phyloP scores from a whole-genome alignment of 2,888 invertebrate genomes.

The Cryptocheilus praepositus region DNA sequence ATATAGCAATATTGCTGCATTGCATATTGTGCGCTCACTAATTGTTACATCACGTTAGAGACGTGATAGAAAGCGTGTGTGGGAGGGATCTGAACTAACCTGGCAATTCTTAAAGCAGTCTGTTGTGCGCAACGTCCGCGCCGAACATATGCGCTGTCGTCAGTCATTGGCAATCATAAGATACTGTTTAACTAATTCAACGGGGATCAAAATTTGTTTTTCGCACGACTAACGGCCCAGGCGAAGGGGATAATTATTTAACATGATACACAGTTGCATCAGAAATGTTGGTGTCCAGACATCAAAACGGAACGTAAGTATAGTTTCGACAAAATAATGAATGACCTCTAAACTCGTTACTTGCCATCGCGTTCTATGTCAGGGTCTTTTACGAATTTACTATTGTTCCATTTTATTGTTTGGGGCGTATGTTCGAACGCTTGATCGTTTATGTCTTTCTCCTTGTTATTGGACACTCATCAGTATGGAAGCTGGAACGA shows the following conservation, averaged over 20 bases:
- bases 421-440: slow-evolving; percentile 34
- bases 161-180: background rate
- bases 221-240: too few species aligned
- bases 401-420: slow-evolving; percentile 21
- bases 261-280: slow-evolving; percentile 75
- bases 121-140: slow-evolving; percentile 38
- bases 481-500: slow-evolving; percentile 71
- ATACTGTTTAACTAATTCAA: slow-evolving; percentile 24
- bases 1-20: too few species aligned
- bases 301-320: slow-evolving; percentile 75
- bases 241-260: slow-evolving; percentile 14
- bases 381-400: slow-evolving; percentile 37
- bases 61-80: too few species aligned
- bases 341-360: slow-evolving; percentile 63
- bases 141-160: slow-evolving; percentile 28
- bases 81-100: slow-evolving; percentile 19
- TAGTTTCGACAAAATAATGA: slow-evolving; percentile 43
- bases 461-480: slow-evolving; percentile 57
- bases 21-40: too few species aligned
- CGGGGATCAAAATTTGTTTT: background rate
- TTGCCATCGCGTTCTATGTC: slow-evolving; percentile 44
- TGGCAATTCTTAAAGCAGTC: slow-evolving; percentile 13
- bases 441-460: slow-evolving; percentile 53
- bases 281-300: slow-evolving; percentile 72
- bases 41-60: too few species aligned